Evolutionary conservation across 1,140 invertebrate species (phyloP), one percentile per base, ranked within the genome.

Genomic region (Triops longicaudatus): DNA sequence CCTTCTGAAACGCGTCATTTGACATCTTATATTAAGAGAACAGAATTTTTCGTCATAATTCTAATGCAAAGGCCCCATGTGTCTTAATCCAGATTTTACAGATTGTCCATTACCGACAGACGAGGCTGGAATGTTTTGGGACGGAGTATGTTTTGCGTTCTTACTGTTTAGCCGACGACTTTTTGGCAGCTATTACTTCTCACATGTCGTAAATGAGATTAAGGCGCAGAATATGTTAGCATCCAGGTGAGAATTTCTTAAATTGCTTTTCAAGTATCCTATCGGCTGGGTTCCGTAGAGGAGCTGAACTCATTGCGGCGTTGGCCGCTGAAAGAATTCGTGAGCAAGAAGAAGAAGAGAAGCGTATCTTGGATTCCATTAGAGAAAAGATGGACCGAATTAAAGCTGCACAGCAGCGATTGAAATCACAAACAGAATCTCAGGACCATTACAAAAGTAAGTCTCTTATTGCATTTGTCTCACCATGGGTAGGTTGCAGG

Each of bases 331-430:
- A 96, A 82, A 91, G 95, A 83, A 95, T 98, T 81, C 84, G 88
- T 71, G 89, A 93, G 80, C 94, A 97, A 82, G 91, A 95, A 75
- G 90, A 93, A 78, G 88, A 92, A 44, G 97, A 99, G 82, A 88
- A 89, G 75, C 89, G 90, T 78, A 91, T 98, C 73, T 86, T 99
- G 77, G 90, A 94, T 80, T 97, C 97, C 82, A 94, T 99, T 41
- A 98, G 98, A 83, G 89, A 91, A 72, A 98, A 98, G 84, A 98
- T 99, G 96, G 95, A 97, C 80, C 88, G 92, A 75, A 98, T 99
- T 80, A 95, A 96, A 82, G 93, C 93, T 0, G 94, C 93, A 75
- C 96, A 63, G 3, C 50, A 63, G 14, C 50, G 50, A 4, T 22
- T 63, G 3, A 63, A 63, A 6, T 7, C 50, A 1, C 50, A 98